Percentiles rank a stretch among this genome's conserved stretches.
Conservation (phyloP, 2,113 vertebrate species). For the Raja brachyura region DNA sequence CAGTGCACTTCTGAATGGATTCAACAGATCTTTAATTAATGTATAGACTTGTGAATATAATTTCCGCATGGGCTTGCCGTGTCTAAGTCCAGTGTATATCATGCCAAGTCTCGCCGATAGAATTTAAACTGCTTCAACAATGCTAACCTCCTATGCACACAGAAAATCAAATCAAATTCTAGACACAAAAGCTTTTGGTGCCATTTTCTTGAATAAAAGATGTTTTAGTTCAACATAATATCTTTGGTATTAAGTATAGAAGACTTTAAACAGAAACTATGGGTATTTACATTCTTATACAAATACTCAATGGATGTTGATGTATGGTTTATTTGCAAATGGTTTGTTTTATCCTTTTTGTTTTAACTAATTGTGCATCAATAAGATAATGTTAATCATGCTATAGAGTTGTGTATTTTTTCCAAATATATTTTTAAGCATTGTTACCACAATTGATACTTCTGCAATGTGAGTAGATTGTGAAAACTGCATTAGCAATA, state of each 20-base stretch:
- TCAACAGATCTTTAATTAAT: background rate
- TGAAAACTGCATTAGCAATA: background rate
- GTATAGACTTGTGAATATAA: background rate
- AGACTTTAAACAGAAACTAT: background rate
- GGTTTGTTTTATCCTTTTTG: background rate
- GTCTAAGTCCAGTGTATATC: background rate
- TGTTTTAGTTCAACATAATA: background rate
- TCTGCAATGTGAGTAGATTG: background rate
- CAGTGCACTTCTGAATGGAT: background rate
- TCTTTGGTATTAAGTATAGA: background rate
- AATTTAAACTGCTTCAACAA: background rate
- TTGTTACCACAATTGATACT: background rate
- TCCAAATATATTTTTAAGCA: background rate
- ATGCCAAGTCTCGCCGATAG: background rate
- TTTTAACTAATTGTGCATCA: background rate
- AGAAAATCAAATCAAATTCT: conserved; percentile 6
- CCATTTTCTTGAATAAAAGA: background rate
- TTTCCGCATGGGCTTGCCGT: background rate
- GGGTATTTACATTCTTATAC: background rate
- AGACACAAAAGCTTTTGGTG: background rate
- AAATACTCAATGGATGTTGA: background rate
- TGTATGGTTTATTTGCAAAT: background rate
- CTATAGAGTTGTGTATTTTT: background rate
- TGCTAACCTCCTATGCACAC: background rate
- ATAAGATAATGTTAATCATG: background rate